Evolutionary conservation across 23 tunicate species (phyloP).

Genomic region (Oikopleura vanhoeffeni): DNA sequence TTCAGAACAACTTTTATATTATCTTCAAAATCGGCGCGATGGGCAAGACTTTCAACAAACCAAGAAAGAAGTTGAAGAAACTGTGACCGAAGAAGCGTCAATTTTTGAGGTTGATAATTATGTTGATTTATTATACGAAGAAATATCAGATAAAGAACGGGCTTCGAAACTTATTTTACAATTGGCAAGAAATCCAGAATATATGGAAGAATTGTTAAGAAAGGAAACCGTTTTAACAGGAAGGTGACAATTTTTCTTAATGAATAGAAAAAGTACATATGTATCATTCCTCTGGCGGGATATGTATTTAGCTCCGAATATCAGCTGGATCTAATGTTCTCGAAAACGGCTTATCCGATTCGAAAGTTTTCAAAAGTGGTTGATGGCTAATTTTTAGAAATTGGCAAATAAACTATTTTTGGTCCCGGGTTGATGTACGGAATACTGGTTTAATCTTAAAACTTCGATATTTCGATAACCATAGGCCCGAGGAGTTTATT

Average conservation of each 20-base stretch:
- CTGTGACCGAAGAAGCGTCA: conserved; percentile 34
- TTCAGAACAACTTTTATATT: conserved; percentile 84
- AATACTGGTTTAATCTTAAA: no score
- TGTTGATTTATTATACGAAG: conserved; percentile 84
- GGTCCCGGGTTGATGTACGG: no score
- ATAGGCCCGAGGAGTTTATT: no score
- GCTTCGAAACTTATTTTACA: conserved; percentile 44
- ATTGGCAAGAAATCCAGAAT: conserved; percentile 72
- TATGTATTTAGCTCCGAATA: no score
- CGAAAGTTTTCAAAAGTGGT: no score
- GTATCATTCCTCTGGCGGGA: no score
- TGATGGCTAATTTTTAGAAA: not conserved
- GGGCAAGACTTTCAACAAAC: not conserved
- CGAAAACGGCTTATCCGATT: no score
- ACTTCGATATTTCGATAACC: no score
- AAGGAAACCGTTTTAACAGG: conserved; percentile 40
- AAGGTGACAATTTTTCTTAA: not conserved
- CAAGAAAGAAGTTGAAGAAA: not conserved
- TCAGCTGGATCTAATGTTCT: no score
- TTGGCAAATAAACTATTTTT: no score
- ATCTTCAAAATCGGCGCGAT: conserved; percentile 48
- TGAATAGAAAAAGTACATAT: not conserved
- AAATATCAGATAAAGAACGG: conserved; percentile 68
- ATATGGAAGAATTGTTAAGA: conserved; percentile 64
- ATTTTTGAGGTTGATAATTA: conserved; percentile 69